Conservation (phyloP, 2,797 vertebrate genomes). For the Molossus alvarezi region DNA sequence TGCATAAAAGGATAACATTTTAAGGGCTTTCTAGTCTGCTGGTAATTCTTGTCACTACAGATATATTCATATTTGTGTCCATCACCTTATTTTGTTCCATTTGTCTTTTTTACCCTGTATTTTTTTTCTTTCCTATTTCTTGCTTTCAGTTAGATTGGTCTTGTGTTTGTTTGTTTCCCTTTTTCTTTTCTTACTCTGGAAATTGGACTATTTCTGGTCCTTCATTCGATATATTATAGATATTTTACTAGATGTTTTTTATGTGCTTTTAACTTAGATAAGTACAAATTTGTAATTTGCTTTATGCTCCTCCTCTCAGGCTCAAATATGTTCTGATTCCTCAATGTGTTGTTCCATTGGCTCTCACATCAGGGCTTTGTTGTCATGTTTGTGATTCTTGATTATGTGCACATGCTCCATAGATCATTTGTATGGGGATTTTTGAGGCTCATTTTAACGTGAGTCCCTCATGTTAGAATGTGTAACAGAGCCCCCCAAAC, state of each 20-base stretch:
- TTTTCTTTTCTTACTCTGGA: background rate
- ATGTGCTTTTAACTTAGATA: background rate
- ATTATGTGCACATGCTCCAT: background rate
- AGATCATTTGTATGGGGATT: background rate
- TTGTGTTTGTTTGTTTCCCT: background rate
- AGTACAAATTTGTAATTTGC: background rate
- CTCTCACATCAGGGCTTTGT: background rate
- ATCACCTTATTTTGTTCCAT: background rate
- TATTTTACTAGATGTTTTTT: background rate
- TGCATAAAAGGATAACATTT: background rate
- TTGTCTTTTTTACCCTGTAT: background rate
- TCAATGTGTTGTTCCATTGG: background rate
- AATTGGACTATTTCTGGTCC: background rate
- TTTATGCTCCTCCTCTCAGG: background rate
- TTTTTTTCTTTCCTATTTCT: background rate
- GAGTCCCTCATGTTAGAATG: background rate
- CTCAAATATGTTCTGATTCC: background rate
- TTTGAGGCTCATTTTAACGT: conserved; percentile 28
- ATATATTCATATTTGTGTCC: background rate
- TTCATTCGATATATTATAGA: background rate
- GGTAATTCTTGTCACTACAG: background rate
- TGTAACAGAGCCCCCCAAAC: background rate
- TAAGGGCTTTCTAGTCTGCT: background rate
- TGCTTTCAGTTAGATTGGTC: background rate
- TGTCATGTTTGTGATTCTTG: background rate